These are phyloP conservation scores for Chrysomela aeneicollis DNA, from an alignment of 2,888 invertebrate species.

Conservation along the genomic window DNA sequence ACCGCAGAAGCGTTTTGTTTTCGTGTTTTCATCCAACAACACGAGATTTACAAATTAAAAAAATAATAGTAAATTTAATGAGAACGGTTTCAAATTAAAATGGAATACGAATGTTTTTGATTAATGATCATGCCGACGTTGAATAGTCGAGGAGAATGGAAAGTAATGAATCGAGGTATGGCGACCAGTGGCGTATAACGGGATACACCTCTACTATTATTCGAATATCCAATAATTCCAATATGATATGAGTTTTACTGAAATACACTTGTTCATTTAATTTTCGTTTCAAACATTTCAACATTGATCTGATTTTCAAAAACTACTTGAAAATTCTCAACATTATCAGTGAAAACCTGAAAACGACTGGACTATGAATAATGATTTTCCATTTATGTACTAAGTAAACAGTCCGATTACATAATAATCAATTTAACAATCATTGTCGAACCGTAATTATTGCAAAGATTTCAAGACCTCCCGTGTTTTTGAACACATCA, in stretches of 20 bases:
- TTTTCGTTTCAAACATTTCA: too few species aligned
- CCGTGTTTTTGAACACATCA: neutral
- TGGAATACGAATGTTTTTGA: constrained; percentile 34
- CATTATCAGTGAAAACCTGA: too few species aligned
- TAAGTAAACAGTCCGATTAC: neutral
- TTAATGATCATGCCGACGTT: constrained; percentile 37
- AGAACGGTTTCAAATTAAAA: constrained; percentile 27
- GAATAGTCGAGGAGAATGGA: constrained; percentile 17
- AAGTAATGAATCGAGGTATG: constrained; percentile 22
- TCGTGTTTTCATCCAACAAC: neutral
- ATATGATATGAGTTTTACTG: too few species aligned
- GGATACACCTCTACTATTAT: too few species aligned
- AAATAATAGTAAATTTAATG: constrained; percentile 11
- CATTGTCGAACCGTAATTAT: neutral
- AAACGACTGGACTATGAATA: neutral
- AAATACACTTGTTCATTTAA: too few species aligned
- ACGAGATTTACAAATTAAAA: constrained; percentile 18
- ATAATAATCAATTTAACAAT: neutral
- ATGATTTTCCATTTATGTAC: neutral
- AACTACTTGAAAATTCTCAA: too few species aligned
- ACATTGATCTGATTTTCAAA: too few species aligned
- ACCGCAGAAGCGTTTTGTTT: neutral
- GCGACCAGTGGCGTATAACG: constrained; percentile 17
- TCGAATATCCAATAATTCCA: too few species aligned
- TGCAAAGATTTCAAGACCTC: neutral